Percentiles rank a stretch among this genome's conserved stretches.
Evolutionary conservation across 1,140 invertebrate species (phyloP).

Genomic region (Globodera ellingtonae): DNA sequence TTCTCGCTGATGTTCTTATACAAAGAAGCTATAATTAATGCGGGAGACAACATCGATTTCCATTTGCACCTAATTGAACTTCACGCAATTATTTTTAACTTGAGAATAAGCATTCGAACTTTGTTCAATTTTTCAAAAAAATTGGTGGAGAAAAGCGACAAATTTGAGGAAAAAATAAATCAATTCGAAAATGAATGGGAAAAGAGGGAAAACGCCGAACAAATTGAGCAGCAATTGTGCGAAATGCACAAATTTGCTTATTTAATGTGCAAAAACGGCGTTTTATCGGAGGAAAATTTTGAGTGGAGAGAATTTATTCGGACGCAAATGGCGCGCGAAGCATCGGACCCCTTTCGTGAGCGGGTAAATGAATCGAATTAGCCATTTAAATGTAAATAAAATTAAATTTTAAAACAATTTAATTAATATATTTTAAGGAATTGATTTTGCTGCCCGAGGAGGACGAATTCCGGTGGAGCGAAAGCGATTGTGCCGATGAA

Average conservation of each 20-base stretch:
- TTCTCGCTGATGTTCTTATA: background rate
- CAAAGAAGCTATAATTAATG: background rate
- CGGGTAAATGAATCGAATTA: background rate
- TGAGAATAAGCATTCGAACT: background rate
- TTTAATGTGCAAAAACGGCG: background rate
- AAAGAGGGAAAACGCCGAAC: background rate
- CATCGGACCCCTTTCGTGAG: background rate
- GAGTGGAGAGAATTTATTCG: background rate
- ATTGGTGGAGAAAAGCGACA: background rate
- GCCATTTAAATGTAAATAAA: no score
- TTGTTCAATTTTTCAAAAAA: background rate
- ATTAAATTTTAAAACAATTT: background rate
- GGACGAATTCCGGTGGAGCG: background rate
- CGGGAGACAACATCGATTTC: background rate
- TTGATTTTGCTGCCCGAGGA: background rate
- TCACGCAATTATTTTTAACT: background rate
- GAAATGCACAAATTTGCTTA: background rate
- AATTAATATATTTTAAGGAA: background rate
- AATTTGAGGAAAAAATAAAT: background rate
- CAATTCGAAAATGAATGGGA: background rate
- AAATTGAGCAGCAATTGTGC: background rate
- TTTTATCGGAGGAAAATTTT: background rate
- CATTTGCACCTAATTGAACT: background rate
- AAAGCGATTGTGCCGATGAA: background rate
- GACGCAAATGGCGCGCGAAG: background rate